A percentile compares a stretch with the other conserved stretches of the same genome.
Evolutionary conservation across 2,113 vertebrate genomes (phyloP).

Genomic region (Halichoerus grypus): DNA sequence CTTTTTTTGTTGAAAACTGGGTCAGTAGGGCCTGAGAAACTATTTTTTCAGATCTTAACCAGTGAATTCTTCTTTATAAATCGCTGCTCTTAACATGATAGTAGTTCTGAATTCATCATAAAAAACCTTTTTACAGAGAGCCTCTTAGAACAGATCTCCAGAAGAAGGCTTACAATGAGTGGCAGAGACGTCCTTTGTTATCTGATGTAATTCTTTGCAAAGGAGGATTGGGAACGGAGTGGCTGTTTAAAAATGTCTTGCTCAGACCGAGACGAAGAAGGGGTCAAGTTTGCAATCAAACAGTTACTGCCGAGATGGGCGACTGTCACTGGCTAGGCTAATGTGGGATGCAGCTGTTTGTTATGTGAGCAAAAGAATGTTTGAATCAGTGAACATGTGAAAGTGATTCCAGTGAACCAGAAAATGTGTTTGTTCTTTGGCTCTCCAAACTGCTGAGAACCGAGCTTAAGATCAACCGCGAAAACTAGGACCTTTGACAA

Average conservation of each 20-base stretch:
- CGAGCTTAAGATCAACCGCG: slow-evolving; percentile 88
- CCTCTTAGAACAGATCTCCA: slow-evolving; percentile 91
- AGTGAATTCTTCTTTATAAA: slow-evolving; percentile 94
- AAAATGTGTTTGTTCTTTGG: slow-evolving; percentile 92
- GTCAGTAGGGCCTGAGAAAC: slow-evolving; percentile 94
- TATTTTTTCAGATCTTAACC: slow-evolving; percentile 93
- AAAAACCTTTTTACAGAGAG: slow-evolving; percentile 91
- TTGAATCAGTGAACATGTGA: slow-evolving; percentile 92
- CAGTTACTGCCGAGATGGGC: slow-evolving; percentile 90
- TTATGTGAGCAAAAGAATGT: slow-evolving; percentile 92
- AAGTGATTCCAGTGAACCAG: slow-evolving; percentile 91
- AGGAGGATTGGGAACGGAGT: slow-evolving; percentile 89
- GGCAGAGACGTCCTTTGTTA: slow-evolving; percentile 91
- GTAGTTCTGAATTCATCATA: slow-evolving; percentile 94
- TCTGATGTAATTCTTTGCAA: slow-evolving; percentile 92
- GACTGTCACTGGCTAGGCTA: slow-evolving; percentile 90
- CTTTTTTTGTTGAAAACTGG: slow-evolving; percentile 91
- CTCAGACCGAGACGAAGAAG: slow-evolving; percentile 89
- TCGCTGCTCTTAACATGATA: slow-evolving; percentile 94
- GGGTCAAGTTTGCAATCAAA: slow-evolving; percentile 92
- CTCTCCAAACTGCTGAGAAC: slow-evolving; percentile 90
- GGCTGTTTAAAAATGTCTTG: slow-evolving; percentile 90
- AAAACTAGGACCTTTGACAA: slow-evolving; percentile 89
- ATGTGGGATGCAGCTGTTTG: slow-evolving; percentile 92
- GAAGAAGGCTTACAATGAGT: slow-evolving; percentile 92